Conservation (phyloP, 2,888 invertebrate species). For the Eretmocerus hayati region DNA sequence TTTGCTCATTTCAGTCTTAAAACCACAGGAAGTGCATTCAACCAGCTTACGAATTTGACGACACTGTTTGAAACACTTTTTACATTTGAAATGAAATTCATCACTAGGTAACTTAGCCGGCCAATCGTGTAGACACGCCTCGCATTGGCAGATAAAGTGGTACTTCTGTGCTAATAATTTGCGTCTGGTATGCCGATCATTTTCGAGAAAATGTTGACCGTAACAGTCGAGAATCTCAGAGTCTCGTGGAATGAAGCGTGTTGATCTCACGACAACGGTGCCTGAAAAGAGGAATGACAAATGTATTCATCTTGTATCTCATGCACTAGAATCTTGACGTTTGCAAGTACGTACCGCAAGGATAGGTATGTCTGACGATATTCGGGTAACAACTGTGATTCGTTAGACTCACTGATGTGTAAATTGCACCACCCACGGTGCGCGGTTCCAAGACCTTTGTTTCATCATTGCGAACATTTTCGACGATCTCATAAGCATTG, state of each 20-base stretch:
- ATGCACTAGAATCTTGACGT: slow-evolving; percentile 2
- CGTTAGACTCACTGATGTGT: slow-evolving; percentile 47
- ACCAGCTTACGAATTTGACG: slow-evolving; percentile 5
- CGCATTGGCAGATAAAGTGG: slow-evolving; percentile 45
- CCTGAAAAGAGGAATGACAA: slow-evolving; percentile 28
- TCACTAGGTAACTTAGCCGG: slow-evolving; percentile 29
- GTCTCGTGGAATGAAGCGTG: slow-evolving; percentile 42
- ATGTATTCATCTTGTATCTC: neutral
- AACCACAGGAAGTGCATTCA: slow-evolving; percentile 25
- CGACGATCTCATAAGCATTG: slow-evolving; percentile 50
- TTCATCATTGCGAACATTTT: slow-evolving; percentile 33
- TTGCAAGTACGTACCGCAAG: slow-evolving; percentile 30
- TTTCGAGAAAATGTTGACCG: slow-evolving; percentile 45
- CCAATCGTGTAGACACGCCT: slow-evolving; percentile 45
- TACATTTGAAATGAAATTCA: slow-evolving; percentile 31
- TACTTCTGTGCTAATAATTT: slow-evolving; percentile 43
- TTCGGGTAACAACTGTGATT: slow-evolving; percentile 50
- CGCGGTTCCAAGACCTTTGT: slow-evolving; percentile 37
- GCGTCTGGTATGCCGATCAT: slow-evolving; percentile 34
- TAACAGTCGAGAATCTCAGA: slow-evolving; percentile 48
- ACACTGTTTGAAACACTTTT: slow-evolving; percentile 25
- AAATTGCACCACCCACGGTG: slow-evolving; percentile 47
- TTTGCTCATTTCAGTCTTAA: slow-evolving; percentile 30
- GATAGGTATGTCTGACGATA: slow-evolving; percentile 44
- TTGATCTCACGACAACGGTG: slow-evolving; percentile 36